Base-by-base conservation (phyloP, 2,113 vertebrate species). In the Polypterus senegalus region DNA sequence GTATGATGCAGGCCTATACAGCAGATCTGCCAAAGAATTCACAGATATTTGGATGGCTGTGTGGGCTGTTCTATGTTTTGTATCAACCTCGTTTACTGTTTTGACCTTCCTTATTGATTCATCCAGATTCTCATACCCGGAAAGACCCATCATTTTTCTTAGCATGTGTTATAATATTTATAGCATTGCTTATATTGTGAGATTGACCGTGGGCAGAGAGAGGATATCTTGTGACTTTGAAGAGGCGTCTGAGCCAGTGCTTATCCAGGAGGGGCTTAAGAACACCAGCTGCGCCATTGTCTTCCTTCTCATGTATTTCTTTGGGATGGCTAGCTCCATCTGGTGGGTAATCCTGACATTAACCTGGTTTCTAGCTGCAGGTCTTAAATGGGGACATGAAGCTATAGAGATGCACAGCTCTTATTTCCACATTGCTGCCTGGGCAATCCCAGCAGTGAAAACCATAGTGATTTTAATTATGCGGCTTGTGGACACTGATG, bases 91-190 rank as follows among this genome's bases (percentile, higher is more conserved):
- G 8, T 92, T 99, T 80, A 99, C 97, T 0, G 97, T 99, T 62
- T 75, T 99, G 66, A 99, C 97, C 61, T 99, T 99, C 73, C 86
- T 99, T 71, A 81, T 98, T 67, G 97, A 99, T 76, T 98, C 97
- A 0, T 91, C 92, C 57, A 86, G 97, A 58, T 99, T 99, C 79
- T 96, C 94, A 65, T 98, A 98, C 79, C 97, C 97, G 0, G 95
- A 98, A 74, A 84, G 94, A 52, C 95, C 97, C 71, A 97, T 99
- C 81, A 98, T 97, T 75, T 99, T 99, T 70, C 85, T 99, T 57
- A 98, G 95, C 73, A 96, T 98, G 93, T 99, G 97, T 86, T 98
- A 95, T 76, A 99, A 99, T 78, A 91, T 98, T 81, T 99, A 99
- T 88, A 97, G 94, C 75, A 91, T 98, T 60, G 97, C 94, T 78